Evolutionary conservation across 2,797 vertebrate species (phyloP), one percentile per base, ranked within the genome.

Genomic region (Otus scops): DNA sequence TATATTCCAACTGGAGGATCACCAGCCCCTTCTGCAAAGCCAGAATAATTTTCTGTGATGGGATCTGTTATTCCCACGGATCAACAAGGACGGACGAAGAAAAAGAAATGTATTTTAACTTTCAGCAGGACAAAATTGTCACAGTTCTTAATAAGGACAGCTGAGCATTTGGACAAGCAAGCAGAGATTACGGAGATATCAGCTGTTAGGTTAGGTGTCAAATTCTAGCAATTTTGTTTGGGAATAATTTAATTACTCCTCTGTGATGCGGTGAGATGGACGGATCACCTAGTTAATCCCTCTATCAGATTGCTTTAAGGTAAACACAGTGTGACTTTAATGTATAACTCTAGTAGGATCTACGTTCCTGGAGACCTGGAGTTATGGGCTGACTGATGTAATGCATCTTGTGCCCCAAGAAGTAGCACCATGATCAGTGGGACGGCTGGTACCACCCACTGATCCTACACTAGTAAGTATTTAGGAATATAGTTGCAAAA

Each of bases 191-290:
- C 38, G 53, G 74, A 47, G 51, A 10, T 30, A 64, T 4, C 67
- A 45, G 61, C 53, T 67, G 74, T 65, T 82, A 79, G 57, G 60
- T 76, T 70, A 77, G 38, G 22, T 60, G 67, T 80, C 76, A 47
- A 85, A 89, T 81, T 73, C 43, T 41, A 34, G 92, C 69, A 32
- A 17, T 87, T 88, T 78, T 88, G 50, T 75, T 86, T 60, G 69
- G 76, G 86, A 93, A 85, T 63, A 68, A 87, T 96, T 94, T 60
- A 74, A 90, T 93, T 86, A 73, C 39, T 83, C 39, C 32, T 86
- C 65, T 77, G 59, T 68, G 89, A 74, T 92, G 38, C 32, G 14
- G 22, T 30, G 51, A 92, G 74, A 77, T 80, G 85, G 64, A 71
- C 85, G 41, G 79, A 93, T 86, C 76, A 45, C 75, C 50, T 63